phyloP scores from a whole-genome alignment of 1,140 invertebrate genomes.

The Sarcophaga peregrina region DNA sequence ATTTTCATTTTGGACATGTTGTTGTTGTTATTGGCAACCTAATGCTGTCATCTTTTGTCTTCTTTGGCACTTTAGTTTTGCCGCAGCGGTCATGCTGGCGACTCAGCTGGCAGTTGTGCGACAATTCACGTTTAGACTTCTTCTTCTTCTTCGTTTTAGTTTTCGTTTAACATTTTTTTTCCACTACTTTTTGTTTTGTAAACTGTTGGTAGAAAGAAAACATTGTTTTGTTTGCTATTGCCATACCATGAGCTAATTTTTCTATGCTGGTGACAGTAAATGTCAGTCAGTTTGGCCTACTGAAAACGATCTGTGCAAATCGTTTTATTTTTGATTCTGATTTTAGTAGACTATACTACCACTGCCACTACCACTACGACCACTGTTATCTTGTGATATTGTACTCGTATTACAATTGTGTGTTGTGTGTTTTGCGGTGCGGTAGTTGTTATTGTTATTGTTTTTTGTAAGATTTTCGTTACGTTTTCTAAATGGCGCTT shows the following conservation, averaged over 20 bases:
- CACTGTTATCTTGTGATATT: too few relatives aligned
- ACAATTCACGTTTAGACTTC: constrained; percentile 32
- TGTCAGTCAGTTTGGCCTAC: constrained; percentile 27
- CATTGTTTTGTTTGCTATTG: neutral
- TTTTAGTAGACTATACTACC: too few relatives aligned
- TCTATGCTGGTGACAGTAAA: constrained; percentile 29
- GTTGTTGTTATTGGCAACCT: constrained; percentile 34
- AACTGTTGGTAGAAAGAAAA: neutral
- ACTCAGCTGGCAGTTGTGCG: constrained; percentile 41
- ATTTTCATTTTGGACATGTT: neutral
- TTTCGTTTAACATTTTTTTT: too few relatives aligned
- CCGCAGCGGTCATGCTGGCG: constrained; percentile 40
- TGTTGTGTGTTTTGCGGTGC: neutral
- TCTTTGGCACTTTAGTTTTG: constrained; percentile 42
- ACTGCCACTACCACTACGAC: too few relatives aligned
- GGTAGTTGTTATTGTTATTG: neutral
- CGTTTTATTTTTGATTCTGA: neutral
- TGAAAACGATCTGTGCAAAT: constrained; percentile 2
- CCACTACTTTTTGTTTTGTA: neutral
- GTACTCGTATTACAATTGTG: constrained; percentile 9
- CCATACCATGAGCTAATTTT: neutral
- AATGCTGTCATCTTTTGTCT: constrained; percentile 42
- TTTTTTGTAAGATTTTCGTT: neutral
- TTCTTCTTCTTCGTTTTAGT: neutral
- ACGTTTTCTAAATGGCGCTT: constrained; percentile 20